phyloP scores from a whole-genome alignment of 1,140 invertebrate species.

The Apolygus lucorum region DNA sequence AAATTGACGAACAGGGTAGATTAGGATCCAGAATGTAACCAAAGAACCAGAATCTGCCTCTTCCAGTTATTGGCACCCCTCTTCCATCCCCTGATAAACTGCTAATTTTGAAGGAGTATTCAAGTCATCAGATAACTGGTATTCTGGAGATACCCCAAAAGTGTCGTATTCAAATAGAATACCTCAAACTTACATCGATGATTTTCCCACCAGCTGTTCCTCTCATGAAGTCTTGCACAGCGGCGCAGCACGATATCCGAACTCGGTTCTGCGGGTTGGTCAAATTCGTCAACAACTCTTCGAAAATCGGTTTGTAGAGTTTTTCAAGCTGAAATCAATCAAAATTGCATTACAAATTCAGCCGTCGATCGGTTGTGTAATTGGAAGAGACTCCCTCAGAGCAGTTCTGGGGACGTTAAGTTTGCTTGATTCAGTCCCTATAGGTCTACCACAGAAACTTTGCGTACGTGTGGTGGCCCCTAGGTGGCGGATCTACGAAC shows the following conservation, averaged over 20 bases:
- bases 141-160: neutral
- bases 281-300: slow-evolving; percentile 70
- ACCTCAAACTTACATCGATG: slow-evolving; percentile 22
- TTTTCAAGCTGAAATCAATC: slow-evolving; percentile 63
- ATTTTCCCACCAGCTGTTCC: slow-evolving; percentile 30
- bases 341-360: slow-evolving; percentile 25
- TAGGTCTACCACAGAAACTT: neutral
- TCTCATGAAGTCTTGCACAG: slow-evolving; percentile 71
- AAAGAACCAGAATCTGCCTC: no score
- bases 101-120: no score
- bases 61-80: no score
- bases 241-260: slow-evolving; percentile 80
- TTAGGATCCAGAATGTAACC: no score
- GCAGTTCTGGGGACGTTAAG: neutral
- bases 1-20: no score
- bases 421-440: neutral
- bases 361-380: slow-evolving; percentile 12
- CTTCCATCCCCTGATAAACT: no score
- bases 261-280: slow-evolving; percentile 79
- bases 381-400: slow-evolving; percentile 1
- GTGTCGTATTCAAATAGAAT: neutral
- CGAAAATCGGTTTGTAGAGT: slow-evolving; percentile 78
- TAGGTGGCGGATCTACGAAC: no score
- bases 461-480: no score
- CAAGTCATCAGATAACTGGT: neutral